Evolutionary conservation across 2,797 vertebrate species (phyloP).

Genomic region (Phrynocephalus forsythii): DNA sequence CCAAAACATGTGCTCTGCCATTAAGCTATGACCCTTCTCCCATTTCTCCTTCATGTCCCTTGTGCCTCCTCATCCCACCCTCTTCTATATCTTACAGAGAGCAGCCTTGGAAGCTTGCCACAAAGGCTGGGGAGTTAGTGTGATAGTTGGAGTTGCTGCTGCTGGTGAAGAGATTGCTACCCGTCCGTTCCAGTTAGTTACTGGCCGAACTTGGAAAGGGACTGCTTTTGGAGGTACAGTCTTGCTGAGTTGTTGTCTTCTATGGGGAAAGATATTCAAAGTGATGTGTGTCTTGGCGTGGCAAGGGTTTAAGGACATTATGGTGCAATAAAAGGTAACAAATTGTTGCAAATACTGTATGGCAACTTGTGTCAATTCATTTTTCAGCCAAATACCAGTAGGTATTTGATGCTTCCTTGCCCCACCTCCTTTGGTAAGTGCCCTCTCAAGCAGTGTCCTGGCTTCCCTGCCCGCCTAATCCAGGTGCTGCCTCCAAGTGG

Average conservation of each 20-base stretch:
- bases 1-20: not conserved
- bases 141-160: slow-evolving; percentile 90
- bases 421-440: no score
- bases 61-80: slow-evolving; percentile 13
- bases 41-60: not conserved
- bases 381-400: no score
- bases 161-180: slow-evolving; percentile 84
- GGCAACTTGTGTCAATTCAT: no score
- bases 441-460: no score
- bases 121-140: slow-evolving; percentile 91
- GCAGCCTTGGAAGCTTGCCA: slow-evolving; percentile 90
- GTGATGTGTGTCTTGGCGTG: no score
- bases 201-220: slow-evolving; percentile 93
- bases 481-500: no score
- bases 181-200: slow-evolving; percentile 87
- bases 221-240: slow-evolving; percentile 89
- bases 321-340: no score
- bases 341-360: no score
- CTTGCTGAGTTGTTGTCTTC: not conserved
- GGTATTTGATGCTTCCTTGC: no score
- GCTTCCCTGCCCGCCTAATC: no score
- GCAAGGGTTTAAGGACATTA: no score
- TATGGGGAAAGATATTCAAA: not conserved
- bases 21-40: not conserved
- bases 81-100: slow-evolving; percentile 76